Evolutionary conservation across 2,888 invertebrate species (phyloP), one percentile per base, ranked within the genome.

Genomic region (Dicycla oo): DNA sequence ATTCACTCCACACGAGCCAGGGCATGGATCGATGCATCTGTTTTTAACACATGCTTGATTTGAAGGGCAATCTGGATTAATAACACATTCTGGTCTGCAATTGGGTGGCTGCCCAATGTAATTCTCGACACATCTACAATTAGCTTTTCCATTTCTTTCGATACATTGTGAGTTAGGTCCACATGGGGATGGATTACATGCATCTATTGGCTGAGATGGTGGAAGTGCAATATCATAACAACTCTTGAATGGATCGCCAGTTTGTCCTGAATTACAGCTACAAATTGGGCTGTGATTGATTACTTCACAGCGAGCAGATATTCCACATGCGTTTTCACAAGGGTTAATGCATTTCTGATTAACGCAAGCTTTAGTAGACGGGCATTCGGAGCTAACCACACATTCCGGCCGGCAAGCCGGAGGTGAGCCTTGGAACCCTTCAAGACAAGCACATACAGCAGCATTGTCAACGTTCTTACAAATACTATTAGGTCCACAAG

Each of bases 231-330:
- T 93, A 83, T 97, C 97, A 78, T 97, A 96, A 89, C 98, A 98
- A 83, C 97, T 97, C 89, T 97, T 97, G 93, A 98, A 98, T 66
- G 98, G 98, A 97, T 98, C 98, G 53, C 98, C 98, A 38, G 97
- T 97, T 91, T 97, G 97, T 30, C 97, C 97, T 30, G 97, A 93
- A 70, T 97, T 97, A 89, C 98, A 98, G 82, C 97, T 98, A 90
- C 98, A 98, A 73, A 98, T 97, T 20, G 98, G 98, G 90, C 98
- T 98, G 89, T 98, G 98, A 90, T 98, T 98, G 47, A 98, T 97
- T 3, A 98, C 98, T 86, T 97, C 97, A 91, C 98, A 98, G 51
- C 97, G 94, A 3, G 98, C 98, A 70, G 97, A 97, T 34, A 97
- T 93, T 15, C 98, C 98, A 91, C 98, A 98, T 45, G 98, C 97